Evolutionary conservation across 2,888 invertebrate species (phyloP), one percentile per base, ranked within the genome.

Genomic region (Metacarcinus magister): DNA sequence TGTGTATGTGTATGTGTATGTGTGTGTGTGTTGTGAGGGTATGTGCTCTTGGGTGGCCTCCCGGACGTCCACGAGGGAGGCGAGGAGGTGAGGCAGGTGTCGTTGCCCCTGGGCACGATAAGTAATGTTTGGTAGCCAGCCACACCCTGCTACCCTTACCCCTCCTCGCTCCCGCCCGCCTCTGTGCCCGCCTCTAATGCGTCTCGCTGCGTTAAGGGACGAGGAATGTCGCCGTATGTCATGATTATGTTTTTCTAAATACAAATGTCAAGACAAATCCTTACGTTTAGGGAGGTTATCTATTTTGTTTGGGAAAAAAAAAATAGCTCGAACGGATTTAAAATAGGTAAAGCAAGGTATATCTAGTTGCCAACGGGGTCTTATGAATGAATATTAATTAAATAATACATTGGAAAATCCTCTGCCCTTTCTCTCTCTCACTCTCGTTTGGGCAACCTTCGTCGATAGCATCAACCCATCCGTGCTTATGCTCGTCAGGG

Each of bases 71-170:
- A 32, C 28, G 82, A 32, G 82, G 82, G 82, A 28, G 82, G 82
- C 28, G 28, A 82, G 82, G 82, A 32, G 82, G 32, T 1, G 82
- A 32, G 82, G 82, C 82, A 82, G 82, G 82, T 82, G 82, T 82
- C 82, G 82, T 82, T 82, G 82, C 82, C 82, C 28, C 28, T 82
- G 82, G 82, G 82, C 82, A 82, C 82, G 82, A 82, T 82, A 82
- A 82, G 82, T 82, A 82, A 82, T 82, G 82, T 82, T 82, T 82
- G 82, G 82, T 82, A 82, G 82, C 82, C 28, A 32, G 82, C 82
- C 82, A 82, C 82, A 82, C 82, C 82, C 82, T 32, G 82, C 82
- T 19, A 13, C 82, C 82, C 32, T 32, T 8, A 32, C 82, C 82
- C 82, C 32, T 32, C 82, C 28, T 28, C 82, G 82, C 82, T 32